These are phyloP conservation scores for Drosophila diplacantha DNA, from an alignment of 2,888 invertebrate genomes.

Conservation along the genomic window DNA sequence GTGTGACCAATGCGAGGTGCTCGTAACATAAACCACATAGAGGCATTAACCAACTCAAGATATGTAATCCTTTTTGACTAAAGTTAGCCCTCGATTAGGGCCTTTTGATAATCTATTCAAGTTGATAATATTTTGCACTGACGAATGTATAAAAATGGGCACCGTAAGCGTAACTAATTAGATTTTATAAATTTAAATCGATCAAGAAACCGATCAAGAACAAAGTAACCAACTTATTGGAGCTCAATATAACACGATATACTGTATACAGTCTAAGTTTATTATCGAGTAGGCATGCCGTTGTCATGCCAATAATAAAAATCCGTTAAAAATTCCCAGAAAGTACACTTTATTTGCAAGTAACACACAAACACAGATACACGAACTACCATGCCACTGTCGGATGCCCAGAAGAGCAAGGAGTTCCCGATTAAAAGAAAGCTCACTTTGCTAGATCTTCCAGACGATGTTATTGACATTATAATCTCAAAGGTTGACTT, in stretches of 20 bases:
- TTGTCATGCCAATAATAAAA: conserved; percentile 30
- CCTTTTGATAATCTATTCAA: conserved; percentile 28
- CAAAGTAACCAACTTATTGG: conserved; percentile 7
- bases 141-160: conserved; percentile 32
- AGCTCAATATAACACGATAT: conserved; percentile 18
- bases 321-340: conserved; percentile 13
- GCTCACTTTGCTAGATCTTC: conserved; percentile 30
- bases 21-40: conserved; percentile 8
- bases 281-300: conserved; percentile 14
- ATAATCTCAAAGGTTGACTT: conserved; percentile 31
- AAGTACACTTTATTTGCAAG: not conserved
- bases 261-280: conserved; percentile 16
- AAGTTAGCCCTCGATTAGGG: conserved; percentile 19
- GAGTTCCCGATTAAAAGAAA: not conserved
- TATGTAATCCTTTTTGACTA: conserved; percentile 24
- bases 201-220: conserved; percentile 14
- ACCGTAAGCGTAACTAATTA: conserved; percentile 28
- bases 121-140: conserved; percentile 28
- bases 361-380: not conserved
- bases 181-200: conserved; percentile 30
- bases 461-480: conserved; percentile 24
- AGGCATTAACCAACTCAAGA: conserved; percentile 17
- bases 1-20: conserved; percentile 38
- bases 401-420: no score
- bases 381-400: not conserved